Base-by-base conservation (phyloP, 2,888 invertebrate genomes). In the Drosophila rubida region DNA sequence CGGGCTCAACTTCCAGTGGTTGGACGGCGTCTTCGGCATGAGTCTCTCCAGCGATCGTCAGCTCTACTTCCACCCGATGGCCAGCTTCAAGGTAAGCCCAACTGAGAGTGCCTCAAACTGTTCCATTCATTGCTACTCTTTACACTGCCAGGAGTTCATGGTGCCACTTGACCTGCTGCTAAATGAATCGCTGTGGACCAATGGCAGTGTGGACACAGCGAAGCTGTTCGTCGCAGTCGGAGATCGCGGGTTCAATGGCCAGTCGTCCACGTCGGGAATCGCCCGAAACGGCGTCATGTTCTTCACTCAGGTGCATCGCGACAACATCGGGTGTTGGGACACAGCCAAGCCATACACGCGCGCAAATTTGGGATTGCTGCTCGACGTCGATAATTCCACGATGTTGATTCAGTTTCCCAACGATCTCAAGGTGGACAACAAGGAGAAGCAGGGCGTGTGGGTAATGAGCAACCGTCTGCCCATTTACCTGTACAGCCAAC, bases 301-400 rank as follows among this genome's bases (percentile, higher is more conserved):
- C 90, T 96, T 94, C 87, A 96, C 97, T 89, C 93, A 96, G 89
- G 95, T 96, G 0, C 95, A 95, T 51, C 93, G 94, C 59, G 96
- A 96, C 85, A 94, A 95, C 13, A 92, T 97, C 0, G 96, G 95
- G 42, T 97, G 97, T 85, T 97, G 97, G 97, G 95, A 97, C 80
- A 95, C 94, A 0, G 93, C 93, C 0, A 96, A 95, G 78, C 94
- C 95, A 0, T 96, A 96, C 85, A 93, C 92, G 39, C 93, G 94
- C 27, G 92, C 92, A 7, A 95, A 95, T 77, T 91, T 94, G 16
- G 95, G 94, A 8, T n/a, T 44, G 11, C 71, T 83, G 0, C 7
- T 79, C 0, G 55, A 76, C 25, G n/a, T 23, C 1, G 49, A 61
- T 4, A 67, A 60, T 13, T 32, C 58, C 0, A 50, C 93, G 2